Evolutionary conservation across 1,140 invertebrate genomes (phyloP).

Genomic region (Tribolium castaneum): DNA sequence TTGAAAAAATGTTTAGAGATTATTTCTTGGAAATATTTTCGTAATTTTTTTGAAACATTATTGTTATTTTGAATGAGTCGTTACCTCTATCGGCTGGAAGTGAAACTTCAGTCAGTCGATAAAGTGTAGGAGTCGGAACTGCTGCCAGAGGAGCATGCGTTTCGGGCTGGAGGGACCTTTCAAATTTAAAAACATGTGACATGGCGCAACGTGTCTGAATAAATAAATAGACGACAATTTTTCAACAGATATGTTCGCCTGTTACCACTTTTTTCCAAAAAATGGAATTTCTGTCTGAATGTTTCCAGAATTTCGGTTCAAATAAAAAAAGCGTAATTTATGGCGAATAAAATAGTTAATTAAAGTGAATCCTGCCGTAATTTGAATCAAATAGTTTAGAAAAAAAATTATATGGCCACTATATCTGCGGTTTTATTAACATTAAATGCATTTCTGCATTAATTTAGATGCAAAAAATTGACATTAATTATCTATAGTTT

Average conservation of each 20-base stretch:
- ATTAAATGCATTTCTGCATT: too few relatives aligned
- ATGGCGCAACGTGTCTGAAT: neutral
- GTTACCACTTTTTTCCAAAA: neutral
- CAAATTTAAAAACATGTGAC: slow-evolving; percentile 10
- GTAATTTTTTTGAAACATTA: neutral
- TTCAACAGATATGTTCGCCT: neutral
- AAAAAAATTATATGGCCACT: too few relatives aligned
- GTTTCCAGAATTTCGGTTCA: neutral
- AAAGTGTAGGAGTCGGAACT: slow-evolving; percentile 21
- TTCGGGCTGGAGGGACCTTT: slow-evolving; percentile 18
- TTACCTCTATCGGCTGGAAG: slow-evolving; percentile 34
- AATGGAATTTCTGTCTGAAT: neutral
- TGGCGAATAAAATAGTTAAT: too few relatives aligned
- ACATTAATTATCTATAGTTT: too few relatives aligned
- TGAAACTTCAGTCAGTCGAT: slow-evolving; percentile 26
- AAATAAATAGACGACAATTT: neutral
- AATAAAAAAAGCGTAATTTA: neutral
- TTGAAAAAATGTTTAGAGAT: neutral
- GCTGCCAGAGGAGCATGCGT: slow-evolving; percentile 2
- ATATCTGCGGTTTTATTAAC: too few relatives aligned
- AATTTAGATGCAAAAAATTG: too few relatives aligned
- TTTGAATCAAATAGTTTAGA: too few relatives aligned
- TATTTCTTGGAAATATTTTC: neutral
- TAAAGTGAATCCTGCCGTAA: too few relatives aligned
- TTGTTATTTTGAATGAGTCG: slow-evolving; percentile 34